These are phyloP conservation scores for Phaonia tiefii DNA, from an alignment of 2,888 invertebrate genomes.

Conservation along the genomic window DNA sequence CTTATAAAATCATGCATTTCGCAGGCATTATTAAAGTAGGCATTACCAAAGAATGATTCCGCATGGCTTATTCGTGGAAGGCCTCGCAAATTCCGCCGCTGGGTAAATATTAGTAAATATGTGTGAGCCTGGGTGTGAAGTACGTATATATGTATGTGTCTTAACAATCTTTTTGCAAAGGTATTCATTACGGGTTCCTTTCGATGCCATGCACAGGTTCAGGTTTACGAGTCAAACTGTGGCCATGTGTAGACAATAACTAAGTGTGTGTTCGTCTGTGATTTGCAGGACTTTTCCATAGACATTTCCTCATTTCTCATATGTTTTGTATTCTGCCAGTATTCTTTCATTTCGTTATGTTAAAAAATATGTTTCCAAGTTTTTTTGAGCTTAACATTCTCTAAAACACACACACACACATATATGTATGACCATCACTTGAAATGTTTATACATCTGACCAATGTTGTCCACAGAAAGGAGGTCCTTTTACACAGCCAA, in stretches of 20 bases:
- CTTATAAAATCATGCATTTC: too few species aligned
- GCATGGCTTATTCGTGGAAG: too few species aligned
- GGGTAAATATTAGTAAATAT: not conserved
- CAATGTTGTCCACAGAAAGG: constrained; percentile 4
- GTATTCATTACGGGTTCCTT: constrained; percentile 14
- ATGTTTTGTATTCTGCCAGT: not conserved
- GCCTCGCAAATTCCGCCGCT: too few species aligned
- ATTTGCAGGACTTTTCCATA: not conserved
- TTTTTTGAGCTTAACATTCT: constrained; percentile 50
- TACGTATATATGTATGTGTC: not conserved
- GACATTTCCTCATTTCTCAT: not conserved
- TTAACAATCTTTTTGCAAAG: constrained; percentile 29
- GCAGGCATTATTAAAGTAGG: too few species aligned
- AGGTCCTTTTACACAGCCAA: not conserved
- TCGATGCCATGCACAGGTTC: not conserved
- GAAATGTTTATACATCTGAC: constrained; percentile 26
- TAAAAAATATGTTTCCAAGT: constrained; percentile 45
- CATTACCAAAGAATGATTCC: too few species aligned
- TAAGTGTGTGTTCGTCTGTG: not conserved
- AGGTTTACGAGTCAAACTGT: not conserved
- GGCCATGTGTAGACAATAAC: not conserved
- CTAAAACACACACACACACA: too few species aligned
- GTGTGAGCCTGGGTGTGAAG: not conserved
- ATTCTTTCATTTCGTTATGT: constrained; percentile 5
- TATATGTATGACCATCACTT: constrained; percentile 21